phyloP scores from a whole-genome alignment of 2,888 invertebrate genomes.

The Hemithea aestivaria region DNA sequence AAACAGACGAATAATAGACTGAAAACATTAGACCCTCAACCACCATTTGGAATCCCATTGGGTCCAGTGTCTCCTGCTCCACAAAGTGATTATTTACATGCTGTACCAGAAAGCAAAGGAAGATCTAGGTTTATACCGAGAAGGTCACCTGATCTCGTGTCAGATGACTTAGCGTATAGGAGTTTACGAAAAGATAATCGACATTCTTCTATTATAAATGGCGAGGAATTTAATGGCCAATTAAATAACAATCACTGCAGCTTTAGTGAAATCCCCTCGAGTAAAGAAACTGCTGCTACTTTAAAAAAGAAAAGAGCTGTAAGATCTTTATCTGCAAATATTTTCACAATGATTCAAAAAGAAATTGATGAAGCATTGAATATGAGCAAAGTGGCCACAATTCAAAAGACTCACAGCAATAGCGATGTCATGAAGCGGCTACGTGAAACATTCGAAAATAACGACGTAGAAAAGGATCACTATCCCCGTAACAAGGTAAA shows the following conservation, averaged over 20 bases:
- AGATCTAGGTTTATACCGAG: constrained; percentile 82
- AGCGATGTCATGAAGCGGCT: constrained; percentile 77
- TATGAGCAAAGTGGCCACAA: constrained; percentile 66
- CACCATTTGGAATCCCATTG: constrained; percentile 93
- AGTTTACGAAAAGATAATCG: constrained; percentile 89
- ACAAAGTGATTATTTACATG: constrained; percentile 91
- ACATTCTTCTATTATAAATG: constrained; percentile 73
- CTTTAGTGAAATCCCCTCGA: constrained; percentile 54
- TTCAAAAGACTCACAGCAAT: constrained; percentile 82
- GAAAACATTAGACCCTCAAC: constrained; percentile 88
- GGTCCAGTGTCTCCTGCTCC: constrained; percentile 90
- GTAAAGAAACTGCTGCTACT: constrained; percentile 60
- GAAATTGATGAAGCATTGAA: constrained; percentile 80
- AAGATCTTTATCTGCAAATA: constrained; percentile 90
- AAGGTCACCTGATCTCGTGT: constrained; percentile 88
- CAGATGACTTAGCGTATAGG: constrained; percentile 92
- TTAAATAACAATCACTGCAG: constrained; percentile 65
- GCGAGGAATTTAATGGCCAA: constrained; percentile 68
- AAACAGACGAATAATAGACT: constrained; percentile 86
- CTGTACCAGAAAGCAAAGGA: constrained; percentile 80
- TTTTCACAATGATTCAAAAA: constrained; percentile 86
- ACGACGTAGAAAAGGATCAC: constrained; percentile 63
- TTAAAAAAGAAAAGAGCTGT: constrained; percentile 88
- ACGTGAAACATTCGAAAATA: constrained; percentile 67
- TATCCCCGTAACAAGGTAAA: constrained; percentile 75